phyloP scores from a whole-genome alignment of 2,797 vertebrate genomes.

The Sebastes nivosus region DNA sequence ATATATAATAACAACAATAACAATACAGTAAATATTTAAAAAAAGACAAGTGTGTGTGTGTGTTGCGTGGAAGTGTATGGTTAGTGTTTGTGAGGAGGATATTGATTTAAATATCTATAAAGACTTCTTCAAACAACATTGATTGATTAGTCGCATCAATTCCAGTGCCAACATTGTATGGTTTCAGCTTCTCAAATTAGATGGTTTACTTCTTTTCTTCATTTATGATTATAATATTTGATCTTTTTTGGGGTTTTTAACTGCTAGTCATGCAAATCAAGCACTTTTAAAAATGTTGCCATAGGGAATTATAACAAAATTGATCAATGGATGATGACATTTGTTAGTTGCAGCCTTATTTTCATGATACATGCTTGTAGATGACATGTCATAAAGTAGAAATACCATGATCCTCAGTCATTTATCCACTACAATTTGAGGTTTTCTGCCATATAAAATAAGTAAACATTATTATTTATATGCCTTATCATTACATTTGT shows the following conservation, averaged over 20 bases:
- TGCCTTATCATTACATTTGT: neutral
- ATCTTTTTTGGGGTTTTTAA: accelerated
- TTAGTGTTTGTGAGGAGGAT: too few species aligned
- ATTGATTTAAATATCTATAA: too few species aligned
- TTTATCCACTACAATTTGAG: neutral
- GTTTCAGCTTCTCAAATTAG: neutral
- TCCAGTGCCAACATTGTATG: neutral
- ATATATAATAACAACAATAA: too few species aligned
- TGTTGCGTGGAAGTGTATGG: too few species aligned
- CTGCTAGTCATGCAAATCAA: neutral
- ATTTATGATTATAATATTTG: neutral
- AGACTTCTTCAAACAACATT: too few species aligned
- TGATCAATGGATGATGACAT: too few species aligned
- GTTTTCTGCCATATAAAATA: neutral
- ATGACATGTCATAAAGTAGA: neutral
- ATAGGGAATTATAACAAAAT: neutral
- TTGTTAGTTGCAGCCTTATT: neutral
- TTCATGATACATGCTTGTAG: neutral
- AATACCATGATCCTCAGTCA: neutral
- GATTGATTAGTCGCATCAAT: too few species aligned
- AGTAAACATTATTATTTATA: neutral
- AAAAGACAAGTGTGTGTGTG: too few species aligned
- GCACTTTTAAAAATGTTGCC: neutral
- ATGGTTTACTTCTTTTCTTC: neutral
- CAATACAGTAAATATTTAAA: too few species aligned